Evolutionary conservation across 2,113 vertebrate genomes (phyloP).

Genomic region (Podarcis raffonei): DNA sequence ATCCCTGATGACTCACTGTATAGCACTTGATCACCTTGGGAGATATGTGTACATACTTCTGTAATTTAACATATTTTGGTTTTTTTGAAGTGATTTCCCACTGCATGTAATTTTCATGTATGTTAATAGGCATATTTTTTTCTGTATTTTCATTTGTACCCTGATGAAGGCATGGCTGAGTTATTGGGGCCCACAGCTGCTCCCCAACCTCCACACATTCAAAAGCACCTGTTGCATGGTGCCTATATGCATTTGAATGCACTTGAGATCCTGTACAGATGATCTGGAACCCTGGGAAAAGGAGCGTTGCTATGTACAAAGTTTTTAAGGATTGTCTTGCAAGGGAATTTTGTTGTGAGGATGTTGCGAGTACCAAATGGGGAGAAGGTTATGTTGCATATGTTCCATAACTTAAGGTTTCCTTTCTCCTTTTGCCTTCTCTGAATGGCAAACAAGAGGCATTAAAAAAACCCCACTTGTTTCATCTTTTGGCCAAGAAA

Average conservation of each 20-base stretch:
- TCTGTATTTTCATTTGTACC: not conserved
- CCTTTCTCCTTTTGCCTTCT: not conserved
- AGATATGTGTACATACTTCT: constrained; percentile 27
- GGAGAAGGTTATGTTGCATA: not conserved
- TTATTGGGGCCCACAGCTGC: not conserved
- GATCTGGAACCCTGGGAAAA: not conserved
- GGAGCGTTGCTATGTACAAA: not conserved
- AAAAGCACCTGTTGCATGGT: not conserved
- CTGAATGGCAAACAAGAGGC: not conserved
- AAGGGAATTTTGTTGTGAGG: not conserved
- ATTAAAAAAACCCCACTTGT: not conserved
- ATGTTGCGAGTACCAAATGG: not conserved
- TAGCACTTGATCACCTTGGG: constrained; percentile 7
- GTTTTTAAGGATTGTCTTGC: not conserved
- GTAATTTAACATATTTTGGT: not conserved
- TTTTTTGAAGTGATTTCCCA: not conserved
- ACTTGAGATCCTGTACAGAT: not conserved
- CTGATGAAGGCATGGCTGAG: not conserved
- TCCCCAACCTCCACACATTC: not conserved
- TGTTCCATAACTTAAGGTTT: not conserved
- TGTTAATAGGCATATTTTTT: not conserved
- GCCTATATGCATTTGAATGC: not conserved
- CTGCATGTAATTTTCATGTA: not conserved
- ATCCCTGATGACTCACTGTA: not conserved
- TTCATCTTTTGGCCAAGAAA: no score